Base-by-base conservation (phyloP, 2,113 vertebrate genomes). In the Stegastes partitus region DNA sequence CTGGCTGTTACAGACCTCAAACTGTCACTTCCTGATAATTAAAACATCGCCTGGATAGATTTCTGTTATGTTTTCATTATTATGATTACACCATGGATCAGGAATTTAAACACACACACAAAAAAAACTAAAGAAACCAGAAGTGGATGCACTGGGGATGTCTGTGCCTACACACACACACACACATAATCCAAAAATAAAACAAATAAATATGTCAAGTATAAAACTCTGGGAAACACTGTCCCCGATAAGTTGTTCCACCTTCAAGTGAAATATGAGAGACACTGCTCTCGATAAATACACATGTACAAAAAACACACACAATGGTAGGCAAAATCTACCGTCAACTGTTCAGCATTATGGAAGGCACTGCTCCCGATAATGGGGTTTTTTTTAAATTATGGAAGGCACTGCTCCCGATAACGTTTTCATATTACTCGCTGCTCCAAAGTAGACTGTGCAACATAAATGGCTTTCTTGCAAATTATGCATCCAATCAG, bases 361-460 rank as follows among this genome's bases (percentile, higher is more conserved):
- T 99, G 97, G 96, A 93, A 97, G 96, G 94, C 97, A 94, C 98
- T 99, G 98, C 97, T 94, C 88, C 96, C 97, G 96, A 98, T 99
- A 98, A 99, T 97, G 96, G 64, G 26, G 8, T 34, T 47, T 93
- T 84, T 92, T 73, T n/a, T n/a, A n/a, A 92, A 97, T 96, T 98
- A 98, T 99, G 97, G 96, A 95, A 96, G 96, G 94, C 97, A 95
- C 97, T 98, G 97, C 97, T 95, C 87, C 97, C 97, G 97, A 99
- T 99, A 98, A 98, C 96, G 92, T 47, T 90, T 71, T 82, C 58
- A 67, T 45, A 75, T 78, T 49, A 77, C 70, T 79, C 88, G 85
- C 65, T 80, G 85, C 82, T 91, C 79, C 88, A 82, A 71, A 76
- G 68, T 59, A 75, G 57, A 82, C 86, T 72, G 81, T 73, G 87